phyloP scores from a whole-genome alignment of 1,140 invertebrate genomes.

The Drosophila watanabei region DNA sequence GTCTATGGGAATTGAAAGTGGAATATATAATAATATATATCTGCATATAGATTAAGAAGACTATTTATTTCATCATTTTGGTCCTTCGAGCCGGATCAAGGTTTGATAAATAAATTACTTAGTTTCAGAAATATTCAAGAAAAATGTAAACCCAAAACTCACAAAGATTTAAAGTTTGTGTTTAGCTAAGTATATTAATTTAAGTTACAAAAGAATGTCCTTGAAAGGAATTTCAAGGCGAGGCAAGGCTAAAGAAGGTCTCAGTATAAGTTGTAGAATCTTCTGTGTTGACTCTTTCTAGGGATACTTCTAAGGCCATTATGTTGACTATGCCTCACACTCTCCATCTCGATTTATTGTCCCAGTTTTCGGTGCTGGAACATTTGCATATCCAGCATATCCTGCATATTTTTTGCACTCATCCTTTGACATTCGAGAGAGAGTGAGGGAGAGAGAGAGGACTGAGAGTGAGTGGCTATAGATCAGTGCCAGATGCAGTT shows the following conservation, averaged over 20 bases:
- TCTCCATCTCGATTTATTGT: constrained; percentile 20
- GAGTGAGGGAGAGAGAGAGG: background rate
- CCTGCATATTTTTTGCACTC: constrained; percentile 23
- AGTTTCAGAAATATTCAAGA: too few species aligned
- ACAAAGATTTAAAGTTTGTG: too few species aligned
- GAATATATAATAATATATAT: too few species aligned
- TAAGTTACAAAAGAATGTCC: background rate
- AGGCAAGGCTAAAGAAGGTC: background rate
- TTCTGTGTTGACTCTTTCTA: background rate
- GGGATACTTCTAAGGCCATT: background rate
- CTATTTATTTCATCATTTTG: too few species aligned
- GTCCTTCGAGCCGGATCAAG: too few species aligned
- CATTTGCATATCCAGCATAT: constrained; percentile 37
- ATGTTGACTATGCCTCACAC: background rate
- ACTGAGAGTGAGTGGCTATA: constrained; percentile 48
- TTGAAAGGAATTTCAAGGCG: background rate
- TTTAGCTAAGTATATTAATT: too few species aligned
- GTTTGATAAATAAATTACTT: background rate
- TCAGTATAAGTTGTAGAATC: background rate
- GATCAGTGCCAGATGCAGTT: constrained; percentile 78
- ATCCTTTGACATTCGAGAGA: constrained; percentile 7
- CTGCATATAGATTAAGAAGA: too few species aligned
- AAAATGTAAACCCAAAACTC: too few species aligned
- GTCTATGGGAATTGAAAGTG: too few species aligned
- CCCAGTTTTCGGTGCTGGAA: constrained; percentile 14